These are phyloP conservation scores for Sturnira hondurensis DNA, from an alignment of 2,113 vertebrate species.

Conservation along the genomic window DNA sequence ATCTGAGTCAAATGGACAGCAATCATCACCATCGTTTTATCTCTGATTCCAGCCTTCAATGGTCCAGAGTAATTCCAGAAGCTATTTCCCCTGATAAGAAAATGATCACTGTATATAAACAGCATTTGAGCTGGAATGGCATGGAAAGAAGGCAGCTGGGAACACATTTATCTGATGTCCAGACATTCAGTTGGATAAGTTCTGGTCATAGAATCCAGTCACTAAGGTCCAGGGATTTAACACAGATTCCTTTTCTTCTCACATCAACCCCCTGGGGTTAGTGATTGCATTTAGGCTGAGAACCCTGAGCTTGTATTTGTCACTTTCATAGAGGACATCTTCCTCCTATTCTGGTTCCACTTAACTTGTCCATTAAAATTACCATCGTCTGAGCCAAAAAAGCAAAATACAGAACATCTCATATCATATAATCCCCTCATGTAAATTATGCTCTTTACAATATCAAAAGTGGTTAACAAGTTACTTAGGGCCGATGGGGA, in stretches of 20 bases:
- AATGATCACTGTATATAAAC: background rate
- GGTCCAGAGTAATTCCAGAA: background rate
- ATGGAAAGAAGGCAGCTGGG: background rate
- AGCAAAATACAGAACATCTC: background rate
- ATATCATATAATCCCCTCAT: background rate
- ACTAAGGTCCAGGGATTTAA: background rate
- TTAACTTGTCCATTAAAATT: background rate
- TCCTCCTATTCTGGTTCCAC: background rate
- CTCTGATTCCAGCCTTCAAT: background rate
- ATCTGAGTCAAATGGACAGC: background rate
- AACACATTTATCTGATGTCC: fast-evolving
- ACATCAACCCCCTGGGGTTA: fast-evolving
- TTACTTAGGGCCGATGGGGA: background rate
- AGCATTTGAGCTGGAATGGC: background rate
- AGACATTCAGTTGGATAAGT: too few relatives aligned
- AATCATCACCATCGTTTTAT: background rate
- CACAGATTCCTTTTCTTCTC: background rate
- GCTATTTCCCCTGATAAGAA: background rate
- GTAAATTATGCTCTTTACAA: background rate
- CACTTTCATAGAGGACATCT: background rate
- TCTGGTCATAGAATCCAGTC: background rate
- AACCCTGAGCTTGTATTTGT: background rate
- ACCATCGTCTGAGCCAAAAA: background rate
- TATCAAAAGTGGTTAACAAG: background rate
- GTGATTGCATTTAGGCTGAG: background rate